These are phyloP conservation scores for Bergia puertoricense DNA, from an alignment of 92 coral and sea anemone species.

Conservation along the genomic window DNA sequence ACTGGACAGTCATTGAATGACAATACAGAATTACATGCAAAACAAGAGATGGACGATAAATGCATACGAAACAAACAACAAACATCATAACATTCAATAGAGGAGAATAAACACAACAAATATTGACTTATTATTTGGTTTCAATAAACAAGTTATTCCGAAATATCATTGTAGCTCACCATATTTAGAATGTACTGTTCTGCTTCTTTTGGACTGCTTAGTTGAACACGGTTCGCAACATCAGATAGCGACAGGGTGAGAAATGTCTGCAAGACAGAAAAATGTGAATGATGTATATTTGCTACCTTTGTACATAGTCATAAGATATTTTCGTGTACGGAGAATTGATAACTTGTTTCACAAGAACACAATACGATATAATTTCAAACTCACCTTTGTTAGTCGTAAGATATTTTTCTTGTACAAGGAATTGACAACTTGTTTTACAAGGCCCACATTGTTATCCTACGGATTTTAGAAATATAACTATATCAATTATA, in stretches of 20 bases:
- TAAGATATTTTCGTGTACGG: too few relatives aligned
- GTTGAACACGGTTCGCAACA: slow-evolving; percentile 94
- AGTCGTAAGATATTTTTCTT: slow-evolving; percentile 89
- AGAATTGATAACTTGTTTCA: background rate
- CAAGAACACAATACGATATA: background rate
- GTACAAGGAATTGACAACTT: slow-evolving; percentile 88
- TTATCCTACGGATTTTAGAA: slow-evolving; percentile 67
- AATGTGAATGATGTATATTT: background rate
- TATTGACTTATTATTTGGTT: background rate
- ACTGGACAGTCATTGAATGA: background rate
- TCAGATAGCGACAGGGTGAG: slow-evolving; percentile 91
- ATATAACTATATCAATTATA: background rate
- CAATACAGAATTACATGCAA: background rate
- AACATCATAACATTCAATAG: background rate
- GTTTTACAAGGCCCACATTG: slow-evolving; percentile 91
- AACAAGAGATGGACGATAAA: background rate
- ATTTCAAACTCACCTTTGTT: slow-evolving; percentile 74
- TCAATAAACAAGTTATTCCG: background rate
- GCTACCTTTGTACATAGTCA: too few relatives aligned
- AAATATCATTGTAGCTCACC: slow-evolving; percentile 50
- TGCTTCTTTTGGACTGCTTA: slow-evolving; percentile 94
- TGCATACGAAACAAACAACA: too few relatives aligned
- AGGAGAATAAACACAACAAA: background rate
- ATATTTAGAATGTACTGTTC: slow-evolving; percentile 93
- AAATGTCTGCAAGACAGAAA: slow-evolving; percentile 74